phyloP scores from a whole-genome alignment of 2,797 vertebrate genomes.

The Melanotaenia trifasciata region DNA sequence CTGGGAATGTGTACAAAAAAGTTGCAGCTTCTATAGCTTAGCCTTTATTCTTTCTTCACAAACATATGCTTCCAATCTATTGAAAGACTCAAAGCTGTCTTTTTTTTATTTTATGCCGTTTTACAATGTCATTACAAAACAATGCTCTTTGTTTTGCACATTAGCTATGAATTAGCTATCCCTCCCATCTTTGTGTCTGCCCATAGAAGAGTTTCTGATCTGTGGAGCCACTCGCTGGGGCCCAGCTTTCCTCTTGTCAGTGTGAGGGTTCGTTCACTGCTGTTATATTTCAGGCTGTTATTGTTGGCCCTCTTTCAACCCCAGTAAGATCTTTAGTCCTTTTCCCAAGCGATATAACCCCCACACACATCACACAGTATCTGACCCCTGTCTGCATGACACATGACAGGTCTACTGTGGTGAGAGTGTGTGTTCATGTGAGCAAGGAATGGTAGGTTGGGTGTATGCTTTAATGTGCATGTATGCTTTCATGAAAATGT shows the following conservation, averaged over 20 bases:
- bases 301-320: constrained; percentile 88
- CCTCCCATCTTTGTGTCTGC: constrained; percentile 82
- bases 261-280: constrained; percentile 66
- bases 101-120: constrained; percentile 59
- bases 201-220: constrained; percentile 87
- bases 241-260: constrained; percentile 77
- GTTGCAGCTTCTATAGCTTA: constrained; percentile 54
- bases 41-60: constrained; percentile 82
- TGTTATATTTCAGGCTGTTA: constrained; percentile 96
- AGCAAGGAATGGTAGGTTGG: constrained; percentile 27
- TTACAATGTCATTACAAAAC: constrained; percentile 89
- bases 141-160: constrained; percentile 91
- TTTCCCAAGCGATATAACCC: constrained; percentile 91
- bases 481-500: constrained; percentile 53
- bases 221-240: constrained; percentile 81
- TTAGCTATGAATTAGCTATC: constrained; percentile 89
- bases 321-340: constrained; percentile 90
- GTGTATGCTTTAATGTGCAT: constrained; percentile 22
- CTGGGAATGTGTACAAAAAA: constrained; percentile 77
- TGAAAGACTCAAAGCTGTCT: constrained; percentile 84
- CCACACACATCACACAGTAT: constrained; percentile 82
- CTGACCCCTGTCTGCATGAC: constrained; percentile 83
- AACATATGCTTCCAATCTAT: constrained; percentile 94
- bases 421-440: constrained; percentile 41
- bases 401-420: constrained; percentile 77